Base-by-base conservation (phyloP, 2,888 invertebrate genomes). In the Arrhopalites spinosus region DNA sequence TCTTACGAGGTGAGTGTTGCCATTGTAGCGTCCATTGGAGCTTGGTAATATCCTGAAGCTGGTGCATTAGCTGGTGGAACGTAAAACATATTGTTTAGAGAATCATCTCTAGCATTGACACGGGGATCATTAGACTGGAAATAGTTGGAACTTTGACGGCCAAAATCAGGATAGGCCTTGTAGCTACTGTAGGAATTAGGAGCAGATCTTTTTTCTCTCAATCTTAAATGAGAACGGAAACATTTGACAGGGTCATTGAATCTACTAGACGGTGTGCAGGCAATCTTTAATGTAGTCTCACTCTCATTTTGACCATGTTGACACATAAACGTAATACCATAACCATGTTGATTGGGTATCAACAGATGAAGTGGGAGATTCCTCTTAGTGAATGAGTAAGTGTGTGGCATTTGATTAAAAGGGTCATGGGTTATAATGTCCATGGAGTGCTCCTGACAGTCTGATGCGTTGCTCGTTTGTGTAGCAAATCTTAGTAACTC, bases 291-390 rank as follows among this genome's bases (percentile, higher is more conserved):
- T 0, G 78, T 80, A 2, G 79, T 78, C 15, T 53, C 29, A 7
- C 29, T 29, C 8, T 63, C 43, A 0, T 74, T 74, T 5, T 69
- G 61, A n/a, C n/a, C 20, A 69, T 79, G 79, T 11, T 75, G 63
- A 59, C 82, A 82, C 1, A 73, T 45, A 67, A 82, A 79, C 1
- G 76, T 81, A 13, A 82, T 77, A 20, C 82, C 82, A 75, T 78
- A 82, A 13, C 82, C 82, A 50, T 81, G 81, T 61, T 80, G 78
- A 63, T 82, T 82, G 1, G 82, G 81, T 30, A 82, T 76, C 1
- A 82, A 59, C 8, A 82, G 69, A 20, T 74, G 74, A 11, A 76
- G 71, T 5, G 82, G 82, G 0, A 82, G 72, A 73, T 73, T 81
- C 36, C 70, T 45, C 20, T 43, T 45, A 2, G 1, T 72, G 36